phyloP scores from a whole-genome alignment of 2,113 vertebrate species.

The Tychaedon coryphoeus region DNA sequence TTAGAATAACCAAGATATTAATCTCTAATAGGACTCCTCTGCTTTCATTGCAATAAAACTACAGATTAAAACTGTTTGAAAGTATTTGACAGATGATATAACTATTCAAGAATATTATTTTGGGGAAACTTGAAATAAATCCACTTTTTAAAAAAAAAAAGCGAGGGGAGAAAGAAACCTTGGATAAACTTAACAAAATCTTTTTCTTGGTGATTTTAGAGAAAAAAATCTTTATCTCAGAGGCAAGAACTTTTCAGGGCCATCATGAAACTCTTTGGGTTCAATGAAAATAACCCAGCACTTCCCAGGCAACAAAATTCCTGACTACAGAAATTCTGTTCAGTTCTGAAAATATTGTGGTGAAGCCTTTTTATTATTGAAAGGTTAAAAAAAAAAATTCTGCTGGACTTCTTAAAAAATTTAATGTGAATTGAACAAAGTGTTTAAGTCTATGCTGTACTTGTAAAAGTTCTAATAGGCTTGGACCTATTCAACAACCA shows the following conservation, averaged over 20 bases:
- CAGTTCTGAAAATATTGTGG: neutral
- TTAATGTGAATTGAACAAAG: neutral
- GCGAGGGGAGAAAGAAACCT: neutral
- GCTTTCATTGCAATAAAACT: neutral
- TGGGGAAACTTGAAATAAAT: neutral
- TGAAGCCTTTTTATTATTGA: neutral
- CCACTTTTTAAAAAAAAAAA: neutral
- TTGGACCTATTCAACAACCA: neutral
- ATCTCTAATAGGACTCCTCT: neutral
- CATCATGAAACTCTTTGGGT: neutral
- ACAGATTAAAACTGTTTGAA: neutral
- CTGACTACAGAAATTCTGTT: neutral
- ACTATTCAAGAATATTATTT: neutral
- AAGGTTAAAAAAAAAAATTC: neutral
- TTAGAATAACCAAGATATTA: neutral
- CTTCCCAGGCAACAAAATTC: neutral
- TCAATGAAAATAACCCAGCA: neutral
- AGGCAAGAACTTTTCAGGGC: neutral
- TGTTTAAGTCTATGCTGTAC: neutral
- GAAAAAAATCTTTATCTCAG: neutral
- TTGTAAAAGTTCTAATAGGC: rapidly evolving
- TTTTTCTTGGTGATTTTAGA: neutral
- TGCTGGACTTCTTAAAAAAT: neutral
- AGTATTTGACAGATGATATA: neutral
- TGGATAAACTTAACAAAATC: neutral